Conservation (phyloP, 1,140 invertebrate genomes). For the Epicauta chinensis region DNA sequence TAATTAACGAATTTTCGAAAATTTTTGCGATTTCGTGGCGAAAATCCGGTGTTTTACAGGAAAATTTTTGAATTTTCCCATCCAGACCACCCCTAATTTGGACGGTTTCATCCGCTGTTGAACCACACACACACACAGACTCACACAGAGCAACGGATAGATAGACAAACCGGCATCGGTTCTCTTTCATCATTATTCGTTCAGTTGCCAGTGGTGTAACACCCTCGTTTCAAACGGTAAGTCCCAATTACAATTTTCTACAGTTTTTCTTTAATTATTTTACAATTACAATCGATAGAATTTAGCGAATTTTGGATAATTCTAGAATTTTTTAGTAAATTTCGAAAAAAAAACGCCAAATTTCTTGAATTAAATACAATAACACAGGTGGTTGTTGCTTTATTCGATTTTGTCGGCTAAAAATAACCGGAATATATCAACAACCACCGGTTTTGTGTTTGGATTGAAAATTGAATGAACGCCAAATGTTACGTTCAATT, state of each 20-base stretch:
- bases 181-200: slow-evolving; percentile 36
- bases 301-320: no score
- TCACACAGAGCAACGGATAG: slow-evolving; percentile 19
- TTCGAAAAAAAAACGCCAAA: no score
- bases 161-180: slow-evolving; percentile 31
- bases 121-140: neutral
- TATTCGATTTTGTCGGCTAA: no score
- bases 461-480: slow-evolving; percentile 4
- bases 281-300: no score
- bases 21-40: neutral
- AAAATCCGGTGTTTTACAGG: neutral
- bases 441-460: slow-evolving; percentile 8
- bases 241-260: slow-evolving; percentile 7
- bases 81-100: slow-evolving; percentile 12
- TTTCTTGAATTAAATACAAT: no score
- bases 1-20: no score
- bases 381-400: no score
- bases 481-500: slow-evolving; percentile 1
- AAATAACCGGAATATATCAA: neutral
- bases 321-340: no score
- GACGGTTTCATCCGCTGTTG: no score
- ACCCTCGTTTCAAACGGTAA: slow-evolving; percentile 32
- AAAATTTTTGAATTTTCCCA: slow-evolving; percentile 30
- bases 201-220: slow-evolving; percentile 38
- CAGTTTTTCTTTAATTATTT: no score